Conservation (phyloP, 2,113 vertebrate genomes). For the Rafetus swinhoei region DNA sequence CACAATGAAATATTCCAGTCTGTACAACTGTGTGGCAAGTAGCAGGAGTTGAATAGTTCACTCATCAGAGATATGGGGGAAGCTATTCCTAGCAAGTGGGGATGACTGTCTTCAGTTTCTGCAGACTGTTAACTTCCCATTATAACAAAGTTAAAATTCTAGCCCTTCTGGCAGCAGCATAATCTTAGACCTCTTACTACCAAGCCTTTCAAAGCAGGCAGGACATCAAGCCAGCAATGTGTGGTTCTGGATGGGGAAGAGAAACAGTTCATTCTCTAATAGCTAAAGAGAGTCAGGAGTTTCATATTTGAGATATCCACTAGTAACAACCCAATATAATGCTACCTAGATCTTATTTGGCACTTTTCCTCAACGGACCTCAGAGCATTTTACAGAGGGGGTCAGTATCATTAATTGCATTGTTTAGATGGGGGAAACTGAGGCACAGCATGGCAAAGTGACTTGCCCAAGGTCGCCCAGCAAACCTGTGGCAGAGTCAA, state of each 20-base stretch:
- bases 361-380: not conserved
- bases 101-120: not conserved
- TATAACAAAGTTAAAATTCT: not conserved
- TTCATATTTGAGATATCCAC: fast-evolving
- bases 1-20: not conserved
- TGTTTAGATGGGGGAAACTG: not conserved
- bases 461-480: not conserved
- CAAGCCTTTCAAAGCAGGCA: not conserved
- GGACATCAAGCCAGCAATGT: not conserved
- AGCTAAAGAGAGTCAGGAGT: not conserved
- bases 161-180: not conserved
- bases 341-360: not conserved
- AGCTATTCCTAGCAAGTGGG: not conserved
- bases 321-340: not conserved
- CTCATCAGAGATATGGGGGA: not conserved
- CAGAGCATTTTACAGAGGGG: not conserved
- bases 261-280: not conserved
- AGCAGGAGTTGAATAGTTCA: not conserved
- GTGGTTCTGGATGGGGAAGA: not conserved
- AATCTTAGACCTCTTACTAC: not conserved
- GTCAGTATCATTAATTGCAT: not conserved
- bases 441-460: not conserved
- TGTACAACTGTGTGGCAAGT: not conserved
- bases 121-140: not conserved
- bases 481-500: not conserved